Evolutionary conservation across 2,797 vertebrate species (phyloP), one percentile per base, ranked within the genome.

Genomic region (Falco concolor): DNA sequence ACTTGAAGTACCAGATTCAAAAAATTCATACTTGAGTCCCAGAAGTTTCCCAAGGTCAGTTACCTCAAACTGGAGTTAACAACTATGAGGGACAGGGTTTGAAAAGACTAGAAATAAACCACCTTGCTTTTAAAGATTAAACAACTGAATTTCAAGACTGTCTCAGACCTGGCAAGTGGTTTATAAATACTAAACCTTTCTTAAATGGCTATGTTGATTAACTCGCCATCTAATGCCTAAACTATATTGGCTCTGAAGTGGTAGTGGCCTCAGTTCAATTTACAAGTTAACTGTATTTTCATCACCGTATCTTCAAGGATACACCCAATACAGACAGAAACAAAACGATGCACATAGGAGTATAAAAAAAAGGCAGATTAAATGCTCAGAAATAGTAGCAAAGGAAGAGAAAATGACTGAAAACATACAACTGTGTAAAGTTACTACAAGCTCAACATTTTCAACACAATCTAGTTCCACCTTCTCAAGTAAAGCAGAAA

Each of bases 11-110:
- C 40, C 40, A 40, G 14, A 40, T 40, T 40, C 40, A 40, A 40
- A 40, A 40, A 40, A 40, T 42, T 36, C 19, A n/a, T n/a, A 59
- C 8, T 28, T 0, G 0, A 61, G 13, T 54, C 36, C 15, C 42
- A 54, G 10, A 83, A 56, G n/a, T 45, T 67, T 74, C 40, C 59
- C 24, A 59, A 59, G 30, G n/a, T 84, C 53, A 79, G 5, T 60
- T 70, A 78, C 42, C 56, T 60, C 38, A 42, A 84, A 78, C 10
- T 30, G 6, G 47, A 91, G 36, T 64, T 84, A 67, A 83, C 19
- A 42, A 54, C 34, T 80, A 10, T 7, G 38, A 92, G 4, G 60
- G 72, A 47, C 5, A 40, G 13, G 13, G 90, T 72, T 56, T 78
- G 13, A 70, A 74, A 16, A 72, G 18, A 68, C n/a, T 42, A 68